Evolutionary conservation across 2,888 invertebrate species (phyloP).

Genomic region (Melipona bicolor): DNA sequence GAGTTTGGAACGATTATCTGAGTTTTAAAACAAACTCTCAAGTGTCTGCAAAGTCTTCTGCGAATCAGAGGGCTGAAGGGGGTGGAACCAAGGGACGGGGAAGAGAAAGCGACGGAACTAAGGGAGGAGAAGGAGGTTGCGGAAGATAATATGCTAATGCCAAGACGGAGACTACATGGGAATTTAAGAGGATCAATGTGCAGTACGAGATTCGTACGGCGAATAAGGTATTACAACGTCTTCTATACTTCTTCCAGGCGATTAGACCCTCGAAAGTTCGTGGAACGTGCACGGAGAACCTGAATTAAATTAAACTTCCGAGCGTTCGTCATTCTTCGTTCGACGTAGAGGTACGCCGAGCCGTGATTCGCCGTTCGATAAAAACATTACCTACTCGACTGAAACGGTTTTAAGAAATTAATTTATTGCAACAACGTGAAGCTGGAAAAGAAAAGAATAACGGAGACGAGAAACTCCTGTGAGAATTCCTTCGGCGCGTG

Average conservation of each 20-base stretch:
- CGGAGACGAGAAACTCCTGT: background rate
- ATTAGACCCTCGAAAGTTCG: slow-evolving; percentile 67
- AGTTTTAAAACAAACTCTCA: slow-evolving; percentile 83
- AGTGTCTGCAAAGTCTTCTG: slow-evolving; percentile 83
- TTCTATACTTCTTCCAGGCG: slow-evolving; percentile 72
- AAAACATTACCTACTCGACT: background rate
- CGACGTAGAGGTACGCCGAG: slow-evolving; percentile 18
- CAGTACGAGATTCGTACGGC: slow-evolving; percentile 72
- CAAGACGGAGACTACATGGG: slow-evolving; percentile 78
- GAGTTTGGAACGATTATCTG: slow-evolving; percentile 82
- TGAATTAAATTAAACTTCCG: slow-evolving; percentile 65
- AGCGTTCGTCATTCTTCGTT: slow-evolving; percentile 59
- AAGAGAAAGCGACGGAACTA: slow-evolving; percentile 13
- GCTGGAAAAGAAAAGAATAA: background rate
- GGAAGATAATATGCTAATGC: slow-evolving; percentile 82
- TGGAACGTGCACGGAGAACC: slow-evolving; percentile 37
- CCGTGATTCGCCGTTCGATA: background rate
- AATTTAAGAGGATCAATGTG: slow-evolving; percentile 82
- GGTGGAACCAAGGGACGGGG: slow-evolving; percentile 49
- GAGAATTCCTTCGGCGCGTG: background rate
- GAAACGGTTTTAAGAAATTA: background rate
- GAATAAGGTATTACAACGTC: slow-evolving; percentile 73
- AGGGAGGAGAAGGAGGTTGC: slow-evolving; percentile 56
- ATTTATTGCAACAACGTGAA: background rate
- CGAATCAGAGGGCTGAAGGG: slow-evolving; percentile 72